These are phyloP conservation scores for Mimas tiliae DNA, from an alignment of 2,888 invertebrate species.

Conservation along the genomic window DNA sequence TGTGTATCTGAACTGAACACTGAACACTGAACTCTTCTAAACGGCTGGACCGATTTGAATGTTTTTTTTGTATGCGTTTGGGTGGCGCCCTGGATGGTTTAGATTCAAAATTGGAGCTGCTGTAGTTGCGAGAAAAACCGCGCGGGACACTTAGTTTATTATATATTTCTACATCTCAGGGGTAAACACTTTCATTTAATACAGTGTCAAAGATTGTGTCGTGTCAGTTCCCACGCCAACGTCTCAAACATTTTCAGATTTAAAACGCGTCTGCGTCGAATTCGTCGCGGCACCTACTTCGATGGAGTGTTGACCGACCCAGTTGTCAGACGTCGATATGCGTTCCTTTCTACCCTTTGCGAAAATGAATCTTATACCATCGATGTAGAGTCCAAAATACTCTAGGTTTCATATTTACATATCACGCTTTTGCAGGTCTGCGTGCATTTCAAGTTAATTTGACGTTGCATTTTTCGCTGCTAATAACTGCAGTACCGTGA, in stretches of 20 bases:
- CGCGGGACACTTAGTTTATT: too few species aligned
- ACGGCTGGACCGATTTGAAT: too few species aligned
- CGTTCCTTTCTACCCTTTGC: constrained; percentile 49
- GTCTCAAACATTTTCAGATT: constrained; percentile 13
- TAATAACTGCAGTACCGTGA: constrained; percentile 36
- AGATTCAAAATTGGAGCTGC: too few species aligned
- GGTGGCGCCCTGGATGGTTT: too few species aligned
- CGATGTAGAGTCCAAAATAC: constrained; percentile 46
- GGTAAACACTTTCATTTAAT: constrained; percentile 3
- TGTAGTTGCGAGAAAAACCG: too few species aligned
- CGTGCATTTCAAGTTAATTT: constrained; percentile 61
- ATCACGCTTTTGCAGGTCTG: constrained; percentile 45
- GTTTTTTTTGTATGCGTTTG: too few species aligned
- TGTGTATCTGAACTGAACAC: too few species aligned
- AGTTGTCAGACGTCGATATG: constrained; percentile 68
- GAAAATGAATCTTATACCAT: constrained; percentile 44
- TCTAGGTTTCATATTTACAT: constrained; percentile 42
- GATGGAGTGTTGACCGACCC: constrained; percentile 74
- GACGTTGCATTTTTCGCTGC: constrained; percentile 52
- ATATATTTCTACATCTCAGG: too few species aligned
- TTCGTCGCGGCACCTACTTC: constrained; percentile 41
- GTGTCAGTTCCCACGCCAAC: not conserved
- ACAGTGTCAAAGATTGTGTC: constrained; percentile 10
- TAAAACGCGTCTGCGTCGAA: constrained; percentile 8
- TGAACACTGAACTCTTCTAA: too few species aligned